These are phyloP conservation scores for Pangasius macronema DNA, from an alignment of 2,797 vertebrate genomes.

Conservation along the genomic window DNA sequence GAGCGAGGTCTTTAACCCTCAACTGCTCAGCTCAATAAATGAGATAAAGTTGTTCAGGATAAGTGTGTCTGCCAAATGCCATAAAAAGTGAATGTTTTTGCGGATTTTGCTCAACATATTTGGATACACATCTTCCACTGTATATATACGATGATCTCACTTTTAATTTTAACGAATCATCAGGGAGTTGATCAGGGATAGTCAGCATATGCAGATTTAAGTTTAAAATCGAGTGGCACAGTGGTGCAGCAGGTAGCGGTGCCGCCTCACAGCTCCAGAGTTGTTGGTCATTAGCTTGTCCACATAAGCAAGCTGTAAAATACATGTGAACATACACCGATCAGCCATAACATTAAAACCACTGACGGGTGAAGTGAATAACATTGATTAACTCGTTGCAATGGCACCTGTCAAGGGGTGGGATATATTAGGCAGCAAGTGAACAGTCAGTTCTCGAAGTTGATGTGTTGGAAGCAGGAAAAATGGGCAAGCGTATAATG, in stretches of 20 bases:
- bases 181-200: background rate
- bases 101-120: background rate
- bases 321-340: background rate
- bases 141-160: background rate
- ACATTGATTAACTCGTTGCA: no score
- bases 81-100: background rate
- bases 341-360: no score
- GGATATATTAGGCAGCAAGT: no score
- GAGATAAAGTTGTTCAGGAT: background rate
- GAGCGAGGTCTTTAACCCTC: background rate
- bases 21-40: background rate
- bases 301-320: background rate
- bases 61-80: background rate
- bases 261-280: background rate
- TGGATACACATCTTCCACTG: background rate
- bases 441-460: no score
- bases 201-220: background rate
- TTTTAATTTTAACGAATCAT: background rate
- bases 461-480: no score
- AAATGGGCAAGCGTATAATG: no score
- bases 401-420: no score
- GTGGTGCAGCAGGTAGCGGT: background rate
- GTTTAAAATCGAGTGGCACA: background rate
- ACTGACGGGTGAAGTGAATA: no score
- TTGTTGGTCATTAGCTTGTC: background rate